Evolutionary conservation across 2,888 invertebrate species (phyloP).

Genomic region (Ophraella communa): DNA sequence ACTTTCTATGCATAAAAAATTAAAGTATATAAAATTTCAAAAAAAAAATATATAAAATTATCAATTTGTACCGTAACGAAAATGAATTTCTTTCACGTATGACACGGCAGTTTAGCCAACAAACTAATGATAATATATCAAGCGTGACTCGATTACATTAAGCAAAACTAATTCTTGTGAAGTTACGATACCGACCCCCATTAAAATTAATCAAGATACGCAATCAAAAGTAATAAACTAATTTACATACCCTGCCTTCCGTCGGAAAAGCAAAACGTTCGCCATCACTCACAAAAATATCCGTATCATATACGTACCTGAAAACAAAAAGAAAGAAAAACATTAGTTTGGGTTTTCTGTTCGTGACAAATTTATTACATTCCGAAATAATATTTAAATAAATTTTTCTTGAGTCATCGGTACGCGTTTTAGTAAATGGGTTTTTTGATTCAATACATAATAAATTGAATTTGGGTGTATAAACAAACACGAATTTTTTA

Average conservation of each 20-base stretch:
- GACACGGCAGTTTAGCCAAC: background rate
- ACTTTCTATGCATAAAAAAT: too few species aligned
- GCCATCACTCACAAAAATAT: conserved; percentile 21
- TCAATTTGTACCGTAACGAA: background rate
- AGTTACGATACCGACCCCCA: conserved; percentile 18
- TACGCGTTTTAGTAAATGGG: conserved; percentile 23
- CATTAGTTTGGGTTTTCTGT: conserved; percentile 37
- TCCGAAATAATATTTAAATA: conserved; percentile 35
- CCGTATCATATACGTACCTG: conserved; percentile 36
- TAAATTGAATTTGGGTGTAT: background rate
- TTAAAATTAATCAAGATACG: conserved; percentile 32
- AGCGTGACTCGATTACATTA: conserved; percentile 19
- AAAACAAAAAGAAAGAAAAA: conserved; percentile 35
- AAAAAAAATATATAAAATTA: too few species aligned
- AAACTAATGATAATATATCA: background rate
- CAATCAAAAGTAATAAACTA: conserved; percentile 29
- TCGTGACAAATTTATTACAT: conserved; percentile 41
- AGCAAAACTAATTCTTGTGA: conserved; percentile 9
- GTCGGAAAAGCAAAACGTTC: conserved; percentile 1
- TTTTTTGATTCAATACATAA: conserved; percentile 17
- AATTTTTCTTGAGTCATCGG: conserved; percentile 31
- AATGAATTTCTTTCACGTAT: background rate
- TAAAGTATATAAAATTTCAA: too few species aligned
- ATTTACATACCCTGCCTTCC: conserved; percentile 37
- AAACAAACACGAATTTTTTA: background rate